Evolutionary conservation across 2,888 invertebrate species (phyloP).

Genomic region (Biston stratarius): DNA sequence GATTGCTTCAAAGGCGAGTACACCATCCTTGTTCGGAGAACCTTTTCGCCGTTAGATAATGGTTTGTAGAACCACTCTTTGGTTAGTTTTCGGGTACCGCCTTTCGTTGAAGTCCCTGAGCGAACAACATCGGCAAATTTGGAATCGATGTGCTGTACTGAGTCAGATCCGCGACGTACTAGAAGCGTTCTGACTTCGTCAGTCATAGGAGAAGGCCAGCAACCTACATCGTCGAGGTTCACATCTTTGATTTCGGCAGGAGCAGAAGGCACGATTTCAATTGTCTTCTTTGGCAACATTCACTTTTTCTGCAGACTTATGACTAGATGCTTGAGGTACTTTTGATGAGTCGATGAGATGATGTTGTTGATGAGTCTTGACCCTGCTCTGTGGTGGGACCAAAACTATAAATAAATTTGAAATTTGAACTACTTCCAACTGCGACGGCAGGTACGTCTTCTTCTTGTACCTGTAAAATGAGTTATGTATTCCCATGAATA

Average conservation of each 20-base stretch:
- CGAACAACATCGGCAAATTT: conserved; percentile 23
- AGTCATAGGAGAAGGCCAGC: conserved; percentile 15
- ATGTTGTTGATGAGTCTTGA: too few relatives aligned
- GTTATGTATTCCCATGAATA: too few relatives aligned
- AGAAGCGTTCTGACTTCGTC: conserved; percentile 25
- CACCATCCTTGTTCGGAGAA: conserved; percentile 11
- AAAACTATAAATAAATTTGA: too few relatives aligned
- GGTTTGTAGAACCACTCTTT: conserved; percentile 14
- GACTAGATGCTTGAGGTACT: conserved; percentile 5
- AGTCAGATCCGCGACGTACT: conserved; percentile 26
- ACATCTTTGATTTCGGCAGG: conserved; percentile 7
- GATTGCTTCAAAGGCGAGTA: conserved; percentile 15
- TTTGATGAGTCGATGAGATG: conserved; percentile 5
- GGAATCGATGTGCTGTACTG: conserved; percentile 26
- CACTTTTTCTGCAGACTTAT: conserved; percentile 12
- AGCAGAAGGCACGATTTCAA: conserved; percentile 4
- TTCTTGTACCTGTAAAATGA: too few relatives aligned
- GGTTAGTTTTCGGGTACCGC: conserved; percentile 16
- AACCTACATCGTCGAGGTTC: conserved; percentile 12
- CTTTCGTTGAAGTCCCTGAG: conserved; percentile 21
- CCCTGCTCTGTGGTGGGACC: too few relatives aligned
- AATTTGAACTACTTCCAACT: too few relatives aligned
- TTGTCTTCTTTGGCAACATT: conserved; percentile 5
- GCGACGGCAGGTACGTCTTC: too few relatives aligned
- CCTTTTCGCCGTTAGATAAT: conserved; percentile 16